Evolutionary conservation across 2,888 invertebrate species (phyloP), one percentile per base, ranked within the genome.

Genomic region (Anthrax anthrax): DNA sequence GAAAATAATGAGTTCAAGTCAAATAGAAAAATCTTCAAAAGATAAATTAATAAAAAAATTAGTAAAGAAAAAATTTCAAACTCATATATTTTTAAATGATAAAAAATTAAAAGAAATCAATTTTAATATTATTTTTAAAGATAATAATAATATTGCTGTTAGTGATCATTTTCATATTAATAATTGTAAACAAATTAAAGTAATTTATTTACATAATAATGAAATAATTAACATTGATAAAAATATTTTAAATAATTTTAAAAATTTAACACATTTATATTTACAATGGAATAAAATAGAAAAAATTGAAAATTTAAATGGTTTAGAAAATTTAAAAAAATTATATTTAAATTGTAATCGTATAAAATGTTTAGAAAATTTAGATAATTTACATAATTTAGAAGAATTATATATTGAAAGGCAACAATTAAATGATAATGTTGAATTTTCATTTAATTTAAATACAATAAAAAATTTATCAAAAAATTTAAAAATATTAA

Each of bases 121-220:
- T 27, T 27, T 27, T 8, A n/a, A n/a, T n/a, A n/a, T n/a, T n/a
- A n/a, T n/a, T n/a, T n/a, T n/a, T n/a, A n/a, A n/a, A n/a, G n/a
- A n/a, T n/a, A n/a, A n/a, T n/a, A n/a, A n/a, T n/a, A n/a, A n/a
- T n/a, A n/a, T n/a, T n/a, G n/a, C n/a, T n/a, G n/a, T n/a, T n/a
- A n/a, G n/a, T n/a, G n/a, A n/a, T n/a, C n/a, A n/a, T n/a, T n/a
- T n/a, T n/a, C n/a, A n/a, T n/a, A 5, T 9, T 8, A 27, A 27
- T 8, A 27, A 27, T 27, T 70, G 64, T 39, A 59, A 58, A 53
- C 73, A 73, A 41, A 63, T 86, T 37, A 71, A 74, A 17, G 75
- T 78, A 52, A 71, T 83, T 17, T 91, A 82, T 67, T 72, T 85
- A 36, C 91, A 87, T 59, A 84, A 83, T 58, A 94, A 94, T 62